phyloP scores from a whole-genome alignment of 2,797 vertebrate genomes.

The Poecilia picta region DNA sequence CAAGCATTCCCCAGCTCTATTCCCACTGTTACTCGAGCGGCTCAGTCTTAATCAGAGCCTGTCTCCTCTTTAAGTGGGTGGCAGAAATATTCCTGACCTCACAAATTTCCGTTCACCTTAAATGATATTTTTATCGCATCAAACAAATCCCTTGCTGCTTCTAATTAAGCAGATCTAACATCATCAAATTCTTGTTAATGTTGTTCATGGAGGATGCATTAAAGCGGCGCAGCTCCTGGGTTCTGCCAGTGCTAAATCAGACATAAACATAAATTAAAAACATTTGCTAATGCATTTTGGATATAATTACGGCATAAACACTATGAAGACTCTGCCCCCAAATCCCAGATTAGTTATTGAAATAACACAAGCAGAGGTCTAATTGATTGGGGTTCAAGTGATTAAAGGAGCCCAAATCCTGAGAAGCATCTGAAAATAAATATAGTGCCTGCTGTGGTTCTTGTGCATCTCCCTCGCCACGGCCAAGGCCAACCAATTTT shows the following conservation, averaged over 20 bases:
- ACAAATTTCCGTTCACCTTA: conserved; percentile 13
- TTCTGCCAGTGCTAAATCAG: conserved; percentile 42
- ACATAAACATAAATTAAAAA: conserved; percentile 43
- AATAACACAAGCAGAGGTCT: conserved; percentile 88
- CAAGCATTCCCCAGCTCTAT: background rate
- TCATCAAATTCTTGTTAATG: conserved; percentile 32
- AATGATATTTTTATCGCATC: conserved; percentile 38
- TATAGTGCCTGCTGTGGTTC: conserved; percentile 17
- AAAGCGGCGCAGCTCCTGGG: conserved; percentile 17
- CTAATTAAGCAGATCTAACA: conserved; percentile 31
- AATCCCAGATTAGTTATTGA: conserved; percentile 85
- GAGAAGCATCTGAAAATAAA: conserved; percentile 70
- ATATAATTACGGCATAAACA: conserved; percentile 70
- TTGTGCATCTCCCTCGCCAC: conserved; percentile 54
- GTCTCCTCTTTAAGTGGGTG: background rate
- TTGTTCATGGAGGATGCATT: conserved; percentile 35
- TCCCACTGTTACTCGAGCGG: conserved; percentile 11
- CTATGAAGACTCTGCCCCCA: conserved; percentile 75
- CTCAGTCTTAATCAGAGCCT: conserved; percentile 17
- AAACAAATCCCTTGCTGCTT: conserved; percentile 37
- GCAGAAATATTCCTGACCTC: conserved; percentile 16
- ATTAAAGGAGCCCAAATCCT: conserved; percentile 87
- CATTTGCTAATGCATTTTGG: conserved; percentile 52
- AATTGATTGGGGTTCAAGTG: conserved; percentile 88
- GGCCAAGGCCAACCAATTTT: conserved; percentile 44